Base-by-base conservation (phyloP, 1,140 invertebrate species). In the Meloidogyne floridensis region DNA sequence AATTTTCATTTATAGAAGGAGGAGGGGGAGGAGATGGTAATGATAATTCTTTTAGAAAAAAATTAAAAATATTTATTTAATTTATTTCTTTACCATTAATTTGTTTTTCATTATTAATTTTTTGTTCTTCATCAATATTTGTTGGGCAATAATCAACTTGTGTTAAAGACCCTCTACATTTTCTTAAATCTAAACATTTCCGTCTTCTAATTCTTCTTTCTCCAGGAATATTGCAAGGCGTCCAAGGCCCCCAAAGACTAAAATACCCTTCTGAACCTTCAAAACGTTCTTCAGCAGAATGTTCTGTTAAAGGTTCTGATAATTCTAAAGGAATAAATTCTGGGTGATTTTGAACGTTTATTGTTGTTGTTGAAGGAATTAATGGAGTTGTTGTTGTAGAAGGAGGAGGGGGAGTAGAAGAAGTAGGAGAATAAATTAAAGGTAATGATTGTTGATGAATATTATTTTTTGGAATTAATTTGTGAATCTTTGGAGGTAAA, bases 161-260 rank as follows among this genome's bases (percentile, higher is more conserved):
- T 89, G 90, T 89, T 15, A 89, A 81, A 53, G 87, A 82, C 32
- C 88, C 88, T 47, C 82, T 82, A 77, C 88, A 89, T 42, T 70
- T 65, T 32, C 81, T 43, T 32, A 90, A 80, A 77, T 89, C 88
- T 9, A 89, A 75, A 70, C 88, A 89, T 72, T 84, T 90, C 83
- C 88, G 73, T 54, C 88, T 83, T 15, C 88, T 83, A 69, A 89
- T 86, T 71, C 85, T 81, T 70, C 88, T 81, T 77, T 89, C 89
- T 10, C 90, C 88, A 20, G 81, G 78, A 43, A 80, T 83, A 11
- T 53, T 84, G 75, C 88, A 89, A 43, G 80, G 81, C n/a, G 89
- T 89, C 88, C 88, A 89, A 32, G 83, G 78, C 9, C 78, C 83
- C 88, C 88, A 89, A 18, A 83, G 80, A n/a, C 86, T 88, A 82